phyloP scores from a whole-genome alignment of 2,797 vertebrate species.

The Malacoraja senta region DNA sequence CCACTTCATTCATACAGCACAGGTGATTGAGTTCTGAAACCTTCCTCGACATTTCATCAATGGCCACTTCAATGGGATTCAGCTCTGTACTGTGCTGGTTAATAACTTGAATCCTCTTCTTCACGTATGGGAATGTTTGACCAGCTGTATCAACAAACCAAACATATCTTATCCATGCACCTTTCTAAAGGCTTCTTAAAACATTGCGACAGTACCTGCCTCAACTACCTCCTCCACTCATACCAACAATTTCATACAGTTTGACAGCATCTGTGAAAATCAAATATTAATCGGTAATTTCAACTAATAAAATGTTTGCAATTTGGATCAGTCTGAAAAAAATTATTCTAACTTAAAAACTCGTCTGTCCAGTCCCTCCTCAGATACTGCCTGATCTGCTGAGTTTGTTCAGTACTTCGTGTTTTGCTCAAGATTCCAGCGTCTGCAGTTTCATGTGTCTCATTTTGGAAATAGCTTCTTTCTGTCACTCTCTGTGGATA shows the following conservation, averaged over 20 bases:
- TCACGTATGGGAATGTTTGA: constrained; percentile 88
- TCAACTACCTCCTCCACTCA: too few species aligned
- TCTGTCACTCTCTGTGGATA: not conserved
- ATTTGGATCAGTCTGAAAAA: not conserved
- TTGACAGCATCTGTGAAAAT: not conserved
- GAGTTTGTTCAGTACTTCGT: too few species aligned
- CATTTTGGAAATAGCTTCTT: not conserved
- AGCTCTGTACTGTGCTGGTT: constrained; percentile 90
- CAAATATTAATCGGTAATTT: not conserved
- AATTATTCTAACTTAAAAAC: too few species aligned
- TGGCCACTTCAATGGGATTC: constrained; percentile 94
- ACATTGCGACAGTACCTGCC: too few species aligned
- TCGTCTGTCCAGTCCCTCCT: too few species aligned
- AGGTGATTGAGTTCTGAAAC: constrained; percentile 93
- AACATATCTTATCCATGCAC: too few species aligned
- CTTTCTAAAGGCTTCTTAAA: too few species aligned
- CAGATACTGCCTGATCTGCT: too few species aligned
- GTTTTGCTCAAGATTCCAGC: too few species aligned
- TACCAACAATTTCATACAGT: not conserved
- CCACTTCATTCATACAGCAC: constrained; percentile 87
- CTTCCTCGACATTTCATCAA: constrained; percentile 95
- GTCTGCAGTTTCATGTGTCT: too few species aligned
- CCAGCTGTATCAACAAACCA: constrained; percentile 60
- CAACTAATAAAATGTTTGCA: not conserved
- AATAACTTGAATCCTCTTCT: constrained; percentile 91